phyloP scores from a whole-genome alignment of 37 sponge, comb jelly and placozoan species.

The Spongilla lacustris region DNA sequence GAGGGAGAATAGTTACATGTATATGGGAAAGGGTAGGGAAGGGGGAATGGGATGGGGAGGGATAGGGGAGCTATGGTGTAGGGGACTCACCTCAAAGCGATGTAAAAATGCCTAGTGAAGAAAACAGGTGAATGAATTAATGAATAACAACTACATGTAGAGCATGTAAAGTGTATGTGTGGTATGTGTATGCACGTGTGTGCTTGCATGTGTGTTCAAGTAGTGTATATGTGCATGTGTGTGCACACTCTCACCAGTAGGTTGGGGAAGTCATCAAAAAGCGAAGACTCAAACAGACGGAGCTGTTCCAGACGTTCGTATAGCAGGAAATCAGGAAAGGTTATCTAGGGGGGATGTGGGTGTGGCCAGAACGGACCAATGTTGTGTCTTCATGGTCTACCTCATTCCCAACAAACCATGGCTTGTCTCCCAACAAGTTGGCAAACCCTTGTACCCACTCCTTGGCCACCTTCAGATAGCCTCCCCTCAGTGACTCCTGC shows the following conservation, averaged over 20 bases:
- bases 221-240: no score
- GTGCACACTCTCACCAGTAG: constrained; percentile 62
- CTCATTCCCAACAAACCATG: constrained; percentile 70
- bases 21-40: not conserved
- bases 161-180: no score
- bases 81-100: no score
- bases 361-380: not conserved
- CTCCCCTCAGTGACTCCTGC: constrained; percentile 30
- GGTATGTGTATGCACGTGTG: no score
- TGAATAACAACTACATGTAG: no score
- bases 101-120: no score
- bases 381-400: constrained; percentile 3
- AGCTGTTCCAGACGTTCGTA: constrained; percentile 83
- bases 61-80: no score
- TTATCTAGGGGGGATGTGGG: constrained; percentile 39
- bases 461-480: constrained; percentile 49
- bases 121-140: no score
- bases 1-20: not conserved
- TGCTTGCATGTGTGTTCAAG: no score
- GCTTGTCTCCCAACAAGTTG: constrained; percentile 52
- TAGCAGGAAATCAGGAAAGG: constrained; percentile 73
- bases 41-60: no score
- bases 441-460: constrained; percentile 46
- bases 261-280: constrained; percentile 62
- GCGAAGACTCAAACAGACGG: constrained; percentile 48